These are phyloP conservation scores for Melanotaenia boesemani DNA, from an alignment of 2,797 vertebrate species.

Conservation along the genomic window DNA sequence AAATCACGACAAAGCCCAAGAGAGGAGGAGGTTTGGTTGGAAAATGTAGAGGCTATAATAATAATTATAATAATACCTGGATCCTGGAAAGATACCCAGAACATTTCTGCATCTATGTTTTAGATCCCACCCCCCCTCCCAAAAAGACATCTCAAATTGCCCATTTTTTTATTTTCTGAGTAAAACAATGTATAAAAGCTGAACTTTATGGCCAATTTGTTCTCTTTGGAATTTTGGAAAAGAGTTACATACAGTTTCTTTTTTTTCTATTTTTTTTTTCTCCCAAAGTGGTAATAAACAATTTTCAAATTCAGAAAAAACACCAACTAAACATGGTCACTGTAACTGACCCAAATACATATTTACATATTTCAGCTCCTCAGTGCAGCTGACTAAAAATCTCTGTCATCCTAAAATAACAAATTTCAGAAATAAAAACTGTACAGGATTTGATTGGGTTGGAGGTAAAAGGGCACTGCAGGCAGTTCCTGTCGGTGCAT, in stretches of 20 bases:
- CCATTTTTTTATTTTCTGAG: slow-evolving; percentile 42
- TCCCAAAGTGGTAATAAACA: slow-evolving; percentile 83
- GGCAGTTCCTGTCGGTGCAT: slow-evolving; percentile 68
- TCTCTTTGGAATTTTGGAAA: slow-evolving; percentile 85
- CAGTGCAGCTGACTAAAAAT: slow-evolving; percentile 83
- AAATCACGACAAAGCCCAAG: slow-evolving; percentile 66
- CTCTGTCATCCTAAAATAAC: slow-evolving; percentile 86
- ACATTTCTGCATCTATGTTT: slow-evolving; percentile 56
- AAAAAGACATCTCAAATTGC: slow-evolving; percentile 58
- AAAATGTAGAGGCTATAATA: slow-evolving; percentile 57
- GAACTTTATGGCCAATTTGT: slow-evolving; percentile 78
- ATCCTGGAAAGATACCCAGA: slow-evolving; percentile 52
- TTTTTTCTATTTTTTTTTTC: slow-evolving; percentile 55
- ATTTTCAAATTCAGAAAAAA: slow-evolving; percentile 84
- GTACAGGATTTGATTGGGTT: slow-evolving; percentile 79
- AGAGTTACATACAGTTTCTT: slow-evolving; percentile 83
- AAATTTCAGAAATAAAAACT: slow-evolving; percentile 83
- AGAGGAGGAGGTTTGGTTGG: slow-evolving; percentile 65
- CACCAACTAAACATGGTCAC: slow-evolving; percentile 90
- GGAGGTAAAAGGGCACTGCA: slow-evolving; percentile 70
- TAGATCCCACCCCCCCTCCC: slow-evolving; percentile 31
- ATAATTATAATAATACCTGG: slow-evolving; percentile 43
- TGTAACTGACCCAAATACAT: slow-evolving; percentile 93
- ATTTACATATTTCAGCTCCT: slow-evolving; percentile 90
- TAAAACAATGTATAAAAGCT: slow-evolving; percentile 73